Base-by-base conservation (phyloP, 2,113 vertebrate genomes). In the Syngnathus scovelli region DNA sequence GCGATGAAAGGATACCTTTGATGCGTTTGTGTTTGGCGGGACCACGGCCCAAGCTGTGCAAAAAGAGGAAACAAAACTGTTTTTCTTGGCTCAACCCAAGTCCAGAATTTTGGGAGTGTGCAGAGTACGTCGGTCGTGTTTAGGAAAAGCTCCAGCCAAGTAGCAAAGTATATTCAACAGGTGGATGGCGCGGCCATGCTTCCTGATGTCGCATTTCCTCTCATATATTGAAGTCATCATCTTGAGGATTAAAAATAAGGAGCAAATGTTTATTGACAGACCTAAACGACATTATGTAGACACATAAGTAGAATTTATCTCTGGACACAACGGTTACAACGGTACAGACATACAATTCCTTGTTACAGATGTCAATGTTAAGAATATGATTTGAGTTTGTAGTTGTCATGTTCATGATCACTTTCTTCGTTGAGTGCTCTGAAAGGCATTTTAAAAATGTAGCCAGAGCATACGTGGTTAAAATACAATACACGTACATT, bases 161-260 rank as follows among this genome's bases (percentile, higher is more conserved):
- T 82, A 44, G 69, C 39, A 67, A 78, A 73, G 69, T 66, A 56
- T 54, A 66, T 65, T 48, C 6, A 62, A 68, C 55, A 79, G 58
- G 76, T 74, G 63, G 44, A 77, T 75, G 71, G 37, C 8, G 52
- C 70, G 61, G 70, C 13, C 6, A 59, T 0, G 6, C 59, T 65
- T 77, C 77, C 78, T 85, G 70, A 71, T 89, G 77, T 84, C 76
- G 64, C 59, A 66, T 77, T 88, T 91, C 87, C 79, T 41, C 33
- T 67, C 58, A 77, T 73, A 73, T 67, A 77, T 15, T 46, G 21
- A 55, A 46, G 39, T 23, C 27, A 38, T 73, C 67, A 73, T 82
- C 66, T 70, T 51, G 44, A 27, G 9, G 12, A 37, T 62, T n/a
- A 27, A 44, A 33, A 33, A 33, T 64, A 51, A 64, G 61, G 66